phyloP scores from a whole-genome alignment of 2,113 vertebrate genomes.

The Odocoileus virginianus region DNA sequence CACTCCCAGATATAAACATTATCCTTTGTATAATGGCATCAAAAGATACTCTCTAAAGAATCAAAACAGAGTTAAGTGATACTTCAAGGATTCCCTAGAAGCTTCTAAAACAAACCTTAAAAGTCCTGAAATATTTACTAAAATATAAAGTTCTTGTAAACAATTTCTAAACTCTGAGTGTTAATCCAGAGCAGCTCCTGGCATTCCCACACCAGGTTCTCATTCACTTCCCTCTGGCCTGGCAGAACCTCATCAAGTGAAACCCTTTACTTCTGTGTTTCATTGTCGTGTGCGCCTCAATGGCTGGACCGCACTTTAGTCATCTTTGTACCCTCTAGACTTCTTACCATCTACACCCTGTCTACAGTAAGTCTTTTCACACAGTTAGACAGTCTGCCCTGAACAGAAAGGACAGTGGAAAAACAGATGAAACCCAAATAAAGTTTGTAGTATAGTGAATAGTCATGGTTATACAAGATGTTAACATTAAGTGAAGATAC shows the following conservation, averaged over 20 bases:
- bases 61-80: not conserved
- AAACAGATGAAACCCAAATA: not conserved
- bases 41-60: not conserved
- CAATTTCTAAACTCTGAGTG: not conserved
- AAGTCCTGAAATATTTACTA: not conserved
- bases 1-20: not conserved
- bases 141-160: not conserved
- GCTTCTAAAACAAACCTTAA: not conserved
- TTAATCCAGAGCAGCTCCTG: not conserved
- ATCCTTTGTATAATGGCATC: not conserved
- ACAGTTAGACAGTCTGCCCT: not conserved
- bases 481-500: not conserved
- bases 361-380: not conserved
- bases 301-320: not conserved
- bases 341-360: not conserved
- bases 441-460: not conserved
- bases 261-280: not conserved
- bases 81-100: conserved; percentile 5
- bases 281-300: not conserved
- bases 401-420: not conserved
- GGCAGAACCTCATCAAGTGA: not conserved
- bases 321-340: not conserved
- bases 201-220: not conserved
- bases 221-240: not conserved
- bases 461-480: not conserved